These are phyloP conservation scores for Crypturellus tataupa DNA, from an alignment of 2,797 vertebrate species.

Conservation along the genomic window DNA sequence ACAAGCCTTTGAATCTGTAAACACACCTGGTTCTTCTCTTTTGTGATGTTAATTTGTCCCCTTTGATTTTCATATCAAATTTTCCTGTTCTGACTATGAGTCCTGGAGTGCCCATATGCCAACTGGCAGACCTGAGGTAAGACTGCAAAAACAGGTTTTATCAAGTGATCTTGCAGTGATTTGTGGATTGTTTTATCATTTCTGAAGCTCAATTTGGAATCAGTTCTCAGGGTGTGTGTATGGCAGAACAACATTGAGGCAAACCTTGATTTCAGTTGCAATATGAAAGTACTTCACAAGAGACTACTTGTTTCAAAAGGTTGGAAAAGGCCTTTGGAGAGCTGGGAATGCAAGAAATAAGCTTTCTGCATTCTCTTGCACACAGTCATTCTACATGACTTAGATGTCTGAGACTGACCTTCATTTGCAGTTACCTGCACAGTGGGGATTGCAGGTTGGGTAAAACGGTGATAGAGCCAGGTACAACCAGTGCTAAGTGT, in stretches of 20 bases:
- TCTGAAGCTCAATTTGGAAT: neutral
- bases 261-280: neutral
- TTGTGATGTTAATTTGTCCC: neutral
- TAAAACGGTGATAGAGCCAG: neutral
- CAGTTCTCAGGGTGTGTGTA: neutral
- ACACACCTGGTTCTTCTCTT: neutral
- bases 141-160: neutral
- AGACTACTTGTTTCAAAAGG: neutral
- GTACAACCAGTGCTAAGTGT: neutral
- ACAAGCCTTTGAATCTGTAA: neutral
- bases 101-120: neutral
- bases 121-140: neutral
- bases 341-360: neutral
- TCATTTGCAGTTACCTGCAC: neutral
- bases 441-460: neutral
- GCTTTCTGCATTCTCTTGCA: neutral
- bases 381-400: neutral
- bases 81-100: neutral
- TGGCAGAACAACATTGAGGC: neutral
- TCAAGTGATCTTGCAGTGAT: neutral
- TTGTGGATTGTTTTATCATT: neutral
- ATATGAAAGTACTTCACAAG: neutral
- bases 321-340: neutral
- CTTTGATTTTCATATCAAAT: neutral
- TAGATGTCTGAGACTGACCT: neutral